phyloP scores from a whole-genome alignment of 2,797 vertebrate genomes.

The Cuculus canorus region DNA sequence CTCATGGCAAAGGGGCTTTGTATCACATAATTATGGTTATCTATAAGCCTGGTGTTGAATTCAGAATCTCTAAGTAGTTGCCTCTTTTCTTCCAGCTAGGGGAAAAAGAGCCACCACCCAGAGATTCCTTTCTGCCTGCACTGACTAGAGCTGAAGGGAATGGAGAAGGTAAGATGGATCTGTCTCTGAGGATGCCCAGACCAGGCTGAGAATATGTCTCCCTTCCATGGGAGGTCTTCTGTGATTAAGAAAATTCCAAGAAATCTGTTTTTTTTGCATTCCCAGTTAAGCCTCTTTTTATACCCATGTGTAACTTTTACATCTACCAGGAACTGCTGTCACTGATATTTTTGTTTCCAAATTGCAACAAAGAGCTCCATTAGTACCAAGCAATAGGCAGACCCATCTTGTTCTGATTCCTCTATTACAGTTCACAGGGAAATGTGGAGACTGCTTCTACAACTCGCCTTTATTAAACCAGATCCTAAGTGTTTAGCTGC shows the following conservation, averaged over 20 bases:
- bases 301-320: neutral
- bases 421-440: neutral
- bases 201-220: neutral
- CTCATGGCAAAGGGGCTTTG: neutral
- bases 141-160: neutral
- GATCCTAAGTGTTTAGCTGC: neutral
- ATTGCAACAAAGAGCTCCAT: constrained; percentile 15
- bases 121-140: neutral
- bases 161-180: neutral
- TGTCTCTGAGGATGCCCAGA: neutral
- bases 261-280: constrained; percentile 4
- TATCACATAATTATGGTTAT: neutral
- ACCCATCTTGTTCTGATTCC: neutral
- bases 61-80: neutral
- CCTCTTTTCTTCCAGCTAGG: neutral
- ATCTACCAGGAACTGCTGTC: neutral
- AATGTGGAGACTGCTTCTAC: neutral
- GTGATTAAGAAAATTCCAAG: neutral
- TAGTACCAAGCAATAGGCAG: neutral
- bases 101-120: neutral
- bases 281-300: neutral
- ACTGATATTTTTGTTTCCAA: neutral
- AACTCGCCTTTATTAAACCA: neutral
- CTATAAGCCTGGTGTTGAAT: neutral
- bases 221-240: neutral